Evolutionary conservation across 1,140 invertebrate species (phyloP).

Genomic region (Muscidifurax raptorellus): DNA sequence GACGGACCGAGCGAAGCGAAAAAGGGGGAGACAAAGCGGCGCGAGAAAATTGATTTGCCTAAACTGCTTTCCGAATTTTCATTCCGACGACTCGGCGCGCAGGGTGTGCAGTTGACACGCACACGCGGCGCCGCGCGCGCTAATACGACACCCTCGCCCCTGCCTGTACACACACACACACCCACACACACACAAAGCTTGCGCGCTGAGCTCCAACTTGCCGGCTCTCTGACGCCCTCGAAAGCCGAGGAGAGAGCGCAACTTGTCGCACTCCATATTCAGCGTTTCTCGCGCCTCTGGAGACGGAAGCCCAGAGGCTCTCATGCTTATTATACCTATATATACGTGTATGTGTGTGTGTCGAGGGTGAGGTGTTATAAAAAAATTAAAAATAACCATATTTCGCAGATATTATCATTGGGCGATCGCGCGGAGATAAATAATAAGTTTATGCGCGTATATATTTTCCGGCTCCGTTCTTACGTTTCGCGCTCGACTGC

Average conservation of each 20-base stretch:
- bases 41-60: conserved; percentile 64
- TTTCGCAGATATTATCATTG: too few relatives aligned
- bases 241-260: not conserved
- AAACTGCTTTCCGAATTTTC: conserved; percentile 68
- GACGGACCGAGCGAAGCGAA: not conserved
- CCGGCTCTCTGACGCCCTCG: not conserved
- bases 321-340: too few relatives aligned
- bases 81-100: conserved; percentile 49
- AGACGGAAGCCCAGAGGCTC: not conserved
- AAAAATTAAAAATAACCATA: too few relatives aligned
- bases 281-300: not conserved
- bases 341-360: too few relatives aligned
- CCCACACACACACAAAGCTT: not conserved
- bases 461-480: conserved; percentile 1
- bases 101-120: conserved; percentile 63
- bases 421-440: not conserved
- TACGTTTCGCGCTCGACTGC: not conserved
- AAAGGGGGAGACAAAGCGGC: not conserved
- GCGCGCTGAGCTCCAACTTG: conserved; percentile 13
- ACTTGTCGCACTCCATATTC: conserved; percentile 24
- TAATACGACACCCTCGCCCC: conserved; percentile 15
- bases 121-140: conserved; percentile 42
- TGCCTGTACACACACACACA: conserved; percentile 2
- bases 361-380: too few relatives aligned
- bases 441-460: not conserved